These are phyloP conservation scores for Temnothorax longispinosus DNA, from an alignment of 1,140 invertebrate genomes.

Conservation along the genomic window DNA sequence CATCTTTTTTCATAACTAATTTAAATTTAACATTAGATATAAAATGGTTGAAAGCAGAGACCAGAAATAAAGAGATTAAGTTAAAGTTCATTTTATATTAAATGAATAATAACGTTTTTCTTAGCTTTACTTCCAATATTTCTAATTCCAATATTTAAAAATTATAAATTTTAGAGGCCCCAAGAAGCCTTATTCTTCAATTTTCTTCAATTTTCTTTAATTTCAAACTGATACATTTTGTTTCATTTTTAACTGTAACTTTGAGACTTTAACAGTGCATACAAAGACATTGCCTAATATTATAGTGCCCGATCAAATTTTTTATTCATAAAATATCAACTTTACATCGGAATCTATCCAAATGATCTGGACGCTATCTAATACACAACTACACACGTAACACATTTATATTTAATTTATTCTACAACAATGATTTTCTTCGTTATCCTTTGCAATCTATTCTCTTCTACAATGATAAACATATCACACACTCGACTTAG, in stretches of 20 bases:
- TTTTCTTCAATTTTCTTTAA: neutral
- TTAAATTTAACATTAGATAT: neutral
- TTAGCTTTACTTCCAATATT: neutral
- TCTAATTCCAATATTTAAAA: neutral
- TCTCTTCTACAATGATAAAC: slow-evolving; percentile 11
- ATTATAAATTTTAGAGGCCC: neutral
- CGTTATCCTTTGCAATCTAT: neutral
- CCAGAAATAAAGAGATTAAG: neutral
- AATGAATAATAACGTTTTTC: neutral
- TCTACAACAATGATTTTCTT: neutral
- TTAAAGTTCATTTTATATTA: slow-evolving; percentile 12
- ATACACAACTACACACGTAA: neutral
- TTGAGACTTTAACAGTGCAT: neutral
- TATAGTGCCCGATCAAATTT: slow-evolving; percentile 7
- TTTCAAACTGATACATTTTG: neutral
- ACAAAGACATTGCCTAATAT: neutral
- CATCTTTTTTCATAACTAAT: neutral
- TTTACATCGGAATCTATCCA: neutral
- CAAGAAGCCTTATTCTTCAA: slow-evolving; percentile 2
- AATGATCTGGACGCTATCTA: neutral
- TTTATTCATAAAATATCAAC: neutral
- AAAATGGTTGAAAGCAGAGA: neutral
- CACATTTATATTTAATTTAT: slow-evolving; percentile 3
- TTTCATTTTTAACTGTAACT: neutral
- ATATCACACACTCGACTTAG: neutral